These are phyloP conservation scores for Pachliopta kotzebuea DNA, from an alignment of 2,888 invertebrate species.

Conservation along the genomic window DNA sequence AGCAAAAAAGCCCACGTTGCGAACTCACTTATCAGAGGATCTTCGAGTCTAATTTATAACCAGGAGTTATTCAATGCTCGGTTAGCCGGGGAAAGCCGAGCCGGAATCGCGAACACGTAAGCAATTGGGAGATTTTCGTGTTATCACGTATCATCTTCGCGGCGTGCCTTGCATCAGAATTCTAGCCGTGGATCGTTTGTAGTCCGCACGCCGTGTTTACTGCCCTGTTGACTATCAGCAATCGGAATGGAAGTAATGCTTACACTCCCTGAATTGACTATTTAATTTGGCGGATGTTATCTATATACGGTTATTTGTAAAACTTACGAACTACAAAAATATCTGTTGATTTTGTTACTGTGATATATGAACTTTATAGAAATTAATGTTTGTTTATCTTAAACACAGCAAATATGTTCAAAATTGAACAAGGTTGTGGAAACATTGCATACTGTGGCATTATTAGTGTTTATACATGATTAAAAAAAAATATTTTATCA, in stretches of 20 bases:
- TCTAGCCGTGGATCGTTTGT: constrained; percentile 34
- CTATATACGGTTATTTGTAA: neutral
- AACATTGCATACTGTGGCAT: too few relatives aligned
- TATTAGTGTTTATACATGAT: too few relatives aligned
- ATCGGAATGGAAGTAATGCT: constrained; percentile 36
- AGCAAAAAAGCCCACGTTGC: constrained; percentile 61
- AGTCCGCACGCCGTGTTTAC: constrained; percentile 48
- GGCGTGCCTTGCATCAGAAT: constrained; percentile 65
- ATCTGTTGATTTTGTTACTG: too few relatives aligned
- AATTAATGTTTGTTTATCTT: too few relatives aligned
- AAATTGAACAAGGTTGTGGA: too few relatives aligned
- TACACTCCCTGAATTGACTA: constrained; percentile 19
- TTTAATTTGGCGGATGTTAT: constrained; percentile 6
- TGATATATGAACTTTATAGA: too few relatives aligned
- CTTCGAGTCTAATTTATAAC: constrained; percentile 73
- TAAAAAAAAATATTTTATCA: too few relatives aligned
- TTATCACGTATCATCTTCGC: constrained; percentile 79
- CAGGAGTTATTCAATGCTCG: constrained; percentile 71
- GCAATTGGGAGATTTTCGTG: constrained; percentile 80
- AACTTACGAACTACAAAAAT: neutral
- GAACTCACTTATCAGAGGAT: constrained; percentile 71
- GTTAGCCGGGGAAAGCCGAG: constrained; percentile 53
- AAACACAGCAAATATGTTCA: too few relatives aligned
- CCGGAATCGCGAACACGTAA: constrained; percentile 70
- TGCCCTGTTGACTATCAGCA: constrained; percentile 54